phyloP scores from a whole-genome alignment of 2,888 invertebrate genomes.

The Apeira syringaria region DNA sequence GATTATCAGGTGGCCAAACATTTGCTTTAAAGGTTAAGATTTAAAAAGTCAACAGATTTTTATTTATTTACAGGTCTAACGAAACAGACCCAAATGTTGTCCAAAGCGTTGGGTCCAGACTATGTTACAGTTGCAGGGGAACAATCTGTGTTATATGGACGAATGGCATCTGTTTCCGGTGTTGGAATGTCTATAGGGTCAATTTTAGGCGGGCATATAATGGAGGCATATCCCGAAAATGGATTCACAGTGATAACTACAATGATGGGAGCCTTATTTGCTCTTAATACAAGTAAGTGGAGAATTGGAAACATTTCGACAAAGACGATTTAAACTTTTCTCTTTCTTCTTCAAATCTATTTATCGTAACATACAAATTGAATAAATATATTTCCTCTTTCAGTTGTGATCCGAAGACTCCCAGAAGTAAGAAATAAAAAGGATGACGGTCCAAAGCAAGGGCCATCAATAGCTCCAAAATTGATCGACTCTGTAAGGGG shows the following conservation, averaged over 20 bases:
- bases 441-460: conserved; percentile 15
- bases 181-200: conserved; percentile 86
- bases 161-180: conserved; percentile 82
- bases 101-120: conserved; percentile 84
- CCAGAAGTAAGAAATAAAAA: conserved; percentile 36
- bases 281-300: conserved; percentile 43
- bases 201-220: conserved; percentile 83
- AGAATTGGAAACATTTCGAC: neutral
- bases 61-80: conserved; percentile 71
- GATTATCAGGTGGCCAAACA: no score
- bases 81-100: conserved; percentile 86
- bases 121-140: conserved; percentile 61
- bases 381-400: conserved; percentile 17
- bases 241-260: conserved; percentile 78
- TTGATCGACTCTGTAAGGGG: conserved; percentile 34
- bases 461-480: conserved; percentile 27
- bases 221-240: conserved; percentile 62
- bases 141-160: conserved; percentile 80
- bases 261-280: conserved; percentile 37
- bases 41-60: no score
- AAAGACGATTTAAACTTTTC: no score
- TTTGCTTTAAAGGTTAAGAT: no score
- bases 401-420: conserved; percentile 43
- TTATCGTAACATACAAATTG: no score
- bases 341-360: no score